A percentile compares a stretch with the other conserved stretches of the same genome.
phyloP scores from a whole-genome alignment of 2,888 invertebrate species.

The Chymomyza amoena region DNA sequence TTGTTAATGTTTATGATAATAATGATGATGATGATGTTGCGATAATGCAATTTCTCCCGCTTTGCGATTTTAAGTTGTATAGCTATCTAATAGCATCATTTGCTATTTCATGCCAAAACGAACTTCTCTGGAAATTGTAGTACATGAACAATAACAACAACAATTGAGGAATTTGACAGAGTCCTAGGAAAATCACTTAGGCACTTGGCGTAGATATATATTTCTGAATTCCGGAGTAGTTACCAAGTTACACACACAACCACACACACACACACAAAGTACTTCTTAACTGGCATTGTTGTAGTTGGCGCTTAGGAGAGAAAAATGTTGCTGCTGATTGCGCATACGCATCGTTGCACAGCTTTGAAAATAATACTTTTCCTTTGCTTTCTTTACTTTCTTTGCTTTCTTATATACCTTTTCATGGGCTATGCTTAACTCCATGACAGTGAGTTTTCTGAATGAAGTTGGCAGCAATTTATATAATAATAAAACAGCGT shows the following conservation, averaged over 20 bases:
- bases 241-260: not conserved
- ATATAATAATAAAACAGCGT: not conserved
- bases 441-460: not conserved
- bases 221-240: not conserved
- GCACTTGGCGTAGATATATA: not conserved
- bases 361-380: not conserved
- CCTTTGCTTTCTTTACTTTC: not conserved
- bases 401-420: not conserved
- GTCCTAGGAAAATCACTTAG: not conserved
- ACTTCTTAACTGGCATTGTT: not conserved
- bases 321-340: not conserved
- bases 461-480: not conserved
- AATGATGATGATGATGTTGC: constrained; percentile 32
- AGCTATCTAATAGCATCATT: constrained; percentile 19
- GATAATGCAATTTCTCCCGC: constrained; percentile 36
- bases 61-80: constrained; percentile 26
- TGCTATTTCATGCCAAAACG: constrained; percentile 25
- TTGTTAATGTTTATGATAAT: not conserved
- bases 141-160: not conserved
- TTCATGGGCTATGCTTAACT: not conserved
- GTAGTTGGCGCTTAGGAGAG: not conserved
- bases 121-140: not conserved
- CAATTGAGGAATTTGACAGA: not conserved
- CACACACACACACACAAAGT: not conserved
- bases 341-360: constrained; percentile 3